Conservation (phyloP, 1,140 invertebrate genomes). For the Dufourea novaeangliae region DNA sequence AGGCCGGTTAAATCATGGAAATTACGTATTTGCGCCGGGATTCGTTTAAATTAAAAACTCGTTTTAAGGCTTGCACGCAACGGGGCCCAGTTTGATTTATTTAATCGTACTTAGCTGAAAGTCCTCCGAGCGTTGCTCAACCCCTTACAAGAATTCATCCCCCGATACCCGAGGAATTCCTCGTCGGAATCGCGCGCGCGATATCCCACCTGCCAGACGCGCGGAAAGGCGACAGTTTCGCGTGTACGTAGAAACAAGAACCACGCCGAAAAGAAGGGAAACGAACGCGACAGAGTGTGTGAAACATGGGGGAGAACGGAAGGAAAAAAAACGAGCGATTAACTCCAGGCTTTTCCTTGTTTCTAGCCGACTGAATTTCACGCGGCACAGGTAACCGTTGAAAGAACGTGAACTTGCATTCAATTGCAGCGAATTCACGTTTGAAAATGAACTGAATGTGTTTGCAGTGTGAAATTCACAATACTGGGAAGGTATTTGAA, state of each 20-base stretch:
- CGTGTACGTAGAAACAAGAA: background rate
- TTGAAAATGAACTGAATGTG: background rate
- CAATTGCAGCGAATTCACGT: background rate
- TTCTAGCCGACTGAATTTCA: background rate
- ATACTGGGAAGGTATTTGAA: too few species aligned
- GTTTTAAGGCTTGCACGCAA: constrained; percentile 35
- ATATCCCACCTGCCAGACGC: background rate
- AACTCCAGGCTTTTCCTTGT: background rate
- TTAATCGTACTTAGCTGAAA: constrained; percentile 39
- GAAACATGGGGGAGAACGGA: too few species aligned
- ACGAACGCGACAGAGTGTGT: background rate
- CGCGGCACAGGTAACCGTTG: background rate
- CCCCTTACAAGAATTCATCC: too few species aligned
- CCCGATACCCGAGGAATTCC: background rate
- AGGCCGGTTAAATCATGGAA: constrained; percentile 41
- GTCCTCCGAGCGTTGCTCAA: constrained; percentile 21
- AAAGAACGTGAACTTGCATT: background rate
- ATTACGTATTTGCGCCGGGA: constrained; percentile 51
- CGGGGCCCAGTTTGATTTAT: constrained; percentile 41
- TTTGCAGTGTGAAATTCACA: too few species aligned
- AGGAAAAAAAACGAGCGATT: background rate
- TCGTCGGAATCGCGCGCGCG: background rate
- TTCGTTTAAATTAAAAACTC: constrained; percentile 52
- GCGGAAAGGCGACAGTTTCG: constrained; percentile 6
- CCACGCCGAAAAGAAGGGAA: background rate